Evolutionary conservation across 2,113 vertebrate species (phyloP), one percentile per base, ranked within the genome.

Genomic region (Anas platyrhynchos): DNA sequence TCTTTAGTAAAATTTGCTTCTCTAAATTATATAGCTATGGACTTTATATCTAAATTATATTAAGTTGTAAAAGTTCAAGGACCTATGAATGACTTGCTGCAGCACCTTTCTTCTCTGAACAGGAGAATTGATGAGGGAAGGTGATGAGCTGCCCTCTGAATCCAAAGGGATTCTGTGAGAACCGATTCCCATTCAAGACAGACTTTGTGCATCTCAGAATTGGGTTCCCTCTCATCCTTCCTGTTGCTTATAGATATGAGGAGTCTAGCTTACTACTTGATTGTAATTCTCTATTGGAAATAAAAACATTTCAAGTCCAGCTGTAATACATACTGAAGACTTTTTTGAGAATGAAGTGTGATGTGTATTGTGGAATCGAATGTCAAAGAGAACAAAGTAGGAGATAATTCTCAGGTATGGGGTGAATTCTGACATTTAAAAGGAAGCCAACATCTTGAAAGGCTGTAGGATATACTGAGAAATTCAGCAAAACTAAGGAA

Each of bases 191-290:
- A 25, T 65, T 62, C 29, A 58, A 72, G 38, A 15, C 62, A 83
- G 27, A 36, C 17, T 61, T 65, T 29, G 11, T 48, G 21, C 0
- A 1, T 43, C 31, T 72, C 66, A 29, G 15, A 72, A 31, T 43
- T 50, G 6, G 2, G 7, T 15, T 15, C 29, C 13, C 8, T 63
- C 56, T 54, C 56, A 77, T 18, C 22, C 43, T 56, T 61, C 7
- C 27, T 0, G 1, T 6, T 31, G 50, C 16, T 38, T 7, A 20
- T 6, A 46, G 32, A 80, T 25, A 43, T 0, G 0, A 69, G 38
- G 48, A 43, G 12, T 5, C 26, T 25, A 26, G 26, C 10, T 73
- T 48, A 50, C 23, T 55, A 17, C 31, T 71, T 66, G 10, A 17
- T 16, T 36, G 16, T 27, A 32, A 43, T 54, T 48, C 34, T 65